Conservation (phyloP, 35 echinoderm and acorn worm genomes). For the Holothuria glaberrima region DNA sequence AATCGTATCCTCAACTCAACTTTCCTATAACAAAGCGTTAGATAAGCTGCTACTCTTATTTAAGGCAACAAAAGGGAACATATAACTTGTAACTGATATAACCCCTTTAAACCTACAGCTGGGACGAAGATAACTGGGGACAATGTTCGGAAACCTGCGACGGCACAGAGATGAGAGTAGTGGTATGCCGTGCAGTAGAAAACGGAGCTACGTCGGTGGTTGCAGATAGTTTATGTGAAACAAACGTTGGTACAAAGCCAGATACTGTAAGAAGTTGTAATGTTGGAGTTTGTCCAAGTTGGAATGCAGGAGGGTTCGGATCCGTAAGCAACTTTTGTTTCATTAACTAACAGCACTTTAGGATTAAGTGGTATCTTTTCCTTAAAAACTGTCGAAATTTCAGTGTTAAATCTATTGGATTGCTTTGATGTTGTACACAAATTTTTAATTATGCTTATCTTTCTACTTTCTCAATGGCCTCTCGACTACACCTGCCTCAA, state of each 20-base stretch:
- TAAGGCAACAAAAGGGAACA: background rate
- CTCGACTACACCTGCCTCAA: too few species aligned
- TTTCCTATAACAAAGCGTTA: background rate
- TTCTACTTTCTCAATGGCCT: too few species aligned
- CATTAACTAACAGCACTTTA: too few species aligned
- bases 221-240: background rate
- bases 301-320: background rate
- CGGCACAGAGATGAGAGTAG: background rate
- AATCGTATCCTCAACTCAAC: too few species aligned
- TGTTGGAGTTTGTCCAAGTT: background rate
- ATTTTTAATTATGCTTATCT: too few species aligned
- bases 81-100: background rate
- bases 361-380: too few species aligned
- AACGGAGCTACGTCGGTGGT: background rate
- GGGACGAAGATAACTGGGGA: background rate
- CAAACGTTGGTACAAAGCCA: conserved; percentile 24
- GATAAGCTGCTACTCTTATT: background rate
- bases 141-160: conserved; percentile 32
- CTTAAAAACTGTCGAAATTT: too few species aligned
- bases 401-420: too few species aligned
- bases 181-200: background rate
- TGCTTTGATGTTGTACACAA: too few species aligned
- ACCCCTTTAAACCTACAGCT: background rate
- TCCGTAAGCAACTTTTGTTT: background rate
- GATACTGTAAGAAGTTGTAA: conserved; percentile 20